Evolutionary conservation across 1,140 invertebrate species (phyloP), one percentile per base, ranked within the genome.

Genomic region (Oreohelix idahoensis): DNA sequence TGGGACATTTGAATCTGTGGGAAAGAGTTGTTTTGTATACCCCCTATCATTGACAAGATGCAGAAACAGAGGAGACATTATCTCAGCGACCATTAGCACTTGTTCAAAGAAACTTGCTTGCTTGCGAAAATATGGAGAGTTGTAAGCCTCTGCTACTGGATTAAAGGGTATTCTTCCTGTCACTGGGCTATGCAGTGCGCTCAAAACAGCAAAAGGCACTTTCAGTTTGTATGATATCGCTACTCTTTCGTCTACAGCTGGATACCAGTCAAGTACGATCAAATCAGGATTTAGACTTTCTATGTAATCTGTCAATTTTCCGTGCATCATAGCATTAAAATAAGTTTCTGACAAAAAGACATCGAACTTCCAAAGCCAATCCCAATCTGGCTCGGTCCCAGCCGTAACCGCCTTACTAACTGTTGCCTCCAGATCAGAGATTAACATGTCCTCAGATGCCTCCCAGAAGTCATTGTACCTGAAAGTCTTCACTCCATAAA

Each of bases 401-500:
- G 13, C 26, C 5, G 5, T 58, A 5, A 58, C 23, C 13, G 53
- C 53, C 26, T 58, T 15, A n/a, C 13, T 58, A 23, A 58, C 53
- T 58, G 53, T 58, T 15, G 53, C 53, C 53, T 58, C 53, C 26
- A 58, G 26, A n/a, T n/a, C 15, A 23, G 53, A 15, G 23, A 58
- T n/a, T 5, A 15, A 4, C 53, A 58, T 58, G 15, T 58, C 53
- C 26, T 39, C 58, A 29, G 35, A 23, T 42, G 29, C 26, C 15
- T 71, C 58, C 38, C 38, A 84, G 70, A 79, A 45, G 38, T 45
- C 80, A 77, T 73, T 89, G 1, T 13, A 35, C 10, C 45, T 49
- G 45, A 49, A 49, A 49, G 45, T 17, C 8, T 8, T 49, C 45
- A 49, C 45, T 11, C n/a, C 86, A 88, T 49, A 87, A 86, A 79